Base-by-base conservation (phyloP, 2,888 invertebrate species). In the Morpho deidamia region DNA sequence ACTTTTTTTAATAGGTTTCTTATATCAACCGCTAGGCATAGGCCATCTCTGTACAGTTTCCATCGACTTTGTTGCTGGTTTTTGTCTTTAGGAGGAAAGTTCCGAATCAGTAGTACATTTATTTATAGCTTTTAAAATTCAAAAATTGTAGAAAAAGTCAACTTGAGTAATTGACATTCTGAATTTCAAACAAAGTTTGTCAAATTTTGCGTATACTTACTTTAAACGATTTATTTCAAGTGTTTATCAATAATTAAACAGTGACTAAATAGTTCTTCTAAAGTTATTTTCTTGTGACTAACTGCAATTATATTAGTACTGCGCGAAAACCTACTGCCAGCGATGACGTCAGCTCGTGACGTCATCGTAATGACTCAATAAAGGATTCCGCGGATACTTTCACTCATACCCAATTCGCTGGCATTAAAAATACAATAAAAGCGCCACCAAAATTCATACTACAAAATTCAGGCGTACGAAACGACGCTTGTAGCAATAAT, bases 371-470 rank as follows among this genome's bases (percentile, higher is more conserved):
- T 48, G 54, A 51, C 37, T 57, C 54, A 51, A 11, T 9, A 44
- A 56, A 48, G 42, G 41, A 35, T 37, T 55, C n/a, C 46, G 11
- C 39, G 51, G 51, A 42, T 32, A 54, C 57, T 54, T 51, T 57
- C 50, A 43, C 57, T 40, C 43, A 52, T 45, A 41, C 45, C 40
- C 11, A 38, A 38, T 44, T 46, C 48, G 32, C 33, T 41, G 46
- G 48, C 33, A 38, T 43, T 44, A 53, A 57, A 50, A 57, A 51
- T 44, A 57, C 47, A 51, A 41, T 33, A 55, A 39, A 57, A 44
- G 44, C 44, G 37, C 23, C 41, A 35, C 44, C 37, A 10, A 44
- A 32, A 46, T 48, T 35, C 14, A 11, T 51, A 57, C 53, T 51
- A 56, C 44, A 37, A 40, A n/a, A 8, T 45, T 12, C 39, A 3